phyloP scores from a whole-genome alignment of 2,113 vertebrate species.

The western clawed frog (Xenopus tropicalis) region DNA sequence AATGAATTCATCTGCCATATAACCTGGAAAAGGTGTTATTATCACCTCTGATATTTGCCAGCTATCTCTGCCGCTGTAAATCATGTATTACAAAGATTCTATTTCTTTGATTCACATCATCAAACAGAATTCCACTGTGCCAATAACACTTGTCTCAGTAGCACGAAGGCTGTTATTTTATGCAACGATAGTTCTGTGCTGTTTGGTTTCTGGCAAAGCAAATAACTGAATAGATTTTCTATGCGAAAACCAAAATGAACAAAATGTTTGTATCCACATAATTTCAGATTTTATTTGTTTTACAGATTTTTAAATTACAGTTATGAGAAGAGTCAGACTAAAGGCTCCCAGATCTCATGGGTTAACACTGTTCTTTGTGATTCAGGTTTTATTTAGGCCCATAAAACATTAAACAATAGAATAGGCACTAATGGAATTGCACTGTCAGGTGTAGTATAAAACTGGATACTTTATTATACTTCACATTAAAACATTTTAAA shows the following conservation, averaged over 20 bases:
- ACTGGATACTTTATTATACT: too few species aligned
- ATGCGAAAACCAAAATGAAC: constrained; percentile 25
- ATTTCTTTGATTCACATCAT: constrained; percentile 17
- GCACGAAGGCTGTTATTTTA: constrained; percentile 20
- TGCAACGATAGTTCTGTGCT: constrained; percentile 23
- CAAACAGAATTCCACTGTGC: constrained; percentile 6
- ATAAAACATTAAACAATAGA: too few species aligned
- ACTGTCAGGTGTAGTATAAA: too few species aligned
- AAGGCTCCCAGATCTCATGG: too few species aligned
- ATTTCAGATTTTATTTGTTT: too few species aligned
- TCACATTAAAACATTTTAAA: too few species aligned
- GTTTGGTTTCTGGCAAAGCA: constrained; percentile 26
- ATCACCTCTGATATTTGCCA: constrained; percentile 4
- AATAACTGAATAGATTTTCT: constrained; percentile 25
- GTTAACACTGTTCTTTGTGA: too few species aligned
- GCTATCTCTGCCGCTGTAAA: not conserved
- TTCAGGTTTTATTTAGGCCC: too few species aligned
- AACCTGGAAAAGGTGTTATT: not conserved
- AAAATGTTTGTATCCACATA: not conserved
- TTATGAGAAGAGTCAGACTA: too few species aligned
- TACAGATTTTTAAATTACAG: too few species aligned
- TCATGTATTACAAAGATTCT: constrained; percentile 13
- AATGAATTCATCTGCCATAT: not conserved
- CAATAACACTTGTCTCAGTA: constrained; percentile 34
- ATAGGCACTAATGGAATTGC: too few species aligned